Evolutionary conservation across 2,797 vertebrate species (phyloP).

Genomic region (Dicrostonyx torquatus): DNA sequence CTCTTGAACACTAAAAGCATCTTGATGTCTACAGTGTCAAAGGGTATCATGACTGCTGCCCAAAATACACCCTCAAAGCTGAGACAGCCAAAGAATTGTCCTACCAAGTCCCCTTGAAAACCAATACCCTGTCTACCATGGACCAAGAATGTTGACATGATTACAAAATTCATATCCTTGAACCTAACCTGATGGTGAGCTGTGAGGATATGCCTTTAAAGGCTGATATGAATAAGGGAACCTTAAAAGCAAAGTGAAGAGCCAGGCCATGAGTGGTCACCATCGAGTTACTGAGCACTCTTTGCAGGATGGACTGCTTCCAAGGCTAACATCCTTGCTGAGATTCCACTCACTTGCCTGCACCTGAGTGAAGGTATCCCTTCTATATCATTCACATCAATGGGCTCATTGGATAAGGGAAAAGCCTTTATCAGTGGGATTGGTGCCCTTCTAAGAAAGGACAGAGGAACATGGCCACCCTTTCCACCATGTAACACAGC

Average conservation of each 20-base stretch:
- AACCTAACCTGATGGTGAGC: too few species aligned
- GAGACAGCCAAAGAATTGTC: too few species aligned
- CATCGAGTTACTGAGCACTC: accelerated
- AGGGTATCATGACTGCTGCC: not conserved
- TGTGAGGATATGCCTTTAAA: not conserved
- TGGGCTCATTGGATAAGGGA: not conserved
- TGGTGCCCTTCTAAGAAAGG: not conserved
- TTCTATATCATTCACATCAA: not conserved
- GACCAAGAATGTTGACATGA: not conserved
- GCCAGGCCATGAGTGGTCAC: accelerated
- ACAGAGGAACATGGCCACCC: not conserved
- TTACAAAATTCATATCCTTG: not conserved
- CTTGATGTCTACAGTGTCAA: too few species aligned
- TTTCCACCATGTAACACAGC: not conserved
- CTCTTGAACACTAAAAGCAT: not conserved
- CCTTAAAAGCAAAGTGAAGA: not conserved
- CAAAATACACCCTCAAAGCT: not conserved
- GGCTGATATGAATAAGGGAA: not conserved
- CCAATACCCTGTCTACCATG: not conserved
- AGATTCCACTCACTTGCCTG: not conserved
- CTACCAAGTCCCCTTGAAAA: not conserved
- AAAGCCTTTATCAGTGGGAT: not conserved
- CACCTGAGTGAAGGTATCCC: not conserved
- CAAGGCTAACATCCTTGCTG: not conserved
- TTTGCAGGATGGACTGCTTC: not conserved